Evolutionary conservation across 2,113 vertebrate species (phyloP), one percentile per base, ranked within the genome.

Genomic region (Silurus meridionalis): DNA sequence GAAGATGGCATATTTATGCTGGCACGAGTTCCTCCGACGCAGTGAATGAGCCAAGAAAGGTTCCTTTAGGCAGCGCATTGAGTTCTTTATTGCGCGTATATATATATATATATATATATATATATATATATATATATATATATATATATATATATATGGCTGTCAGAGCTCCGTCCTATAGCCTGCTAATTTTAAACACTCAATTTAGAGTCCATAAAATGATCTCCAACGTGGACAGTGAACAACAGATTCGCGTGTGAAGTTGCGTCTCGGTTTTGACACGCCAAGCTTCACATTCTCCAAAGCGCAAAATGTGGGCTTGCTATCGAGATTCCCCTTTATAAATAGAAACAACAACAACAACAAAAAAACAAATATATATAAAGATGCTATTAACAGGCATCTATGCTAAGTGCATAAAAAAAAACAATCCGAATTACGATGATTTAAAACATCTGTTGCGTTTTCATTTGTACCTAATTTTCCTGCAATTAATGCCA

Each of bases 381-480:
- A 37, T 37, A 74, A 82, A 78, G 21, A 63, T 75, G 55, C 52
- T 88, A 80, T 83, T 85, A 79, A 82, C 66, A 19, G 9, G 66
- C 69, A 82, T 23, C n/a, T 66, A 55, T 17, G 6, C 25, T 53
- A 90, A 84, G 67, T 15, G 66, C 74, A 55, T 37, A 2, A 37
- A 37, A 37, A 77, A 69, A 63, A 83, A 63, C 75, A 28, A 64
- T n/a, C 55, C 58, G 37, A 90, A 89, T 87, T 71, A 86, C 63
- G 63, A 61, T 82, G 53, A 90, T 90, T 88, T 86, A 11, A 71
- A 88, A 90, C 88, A 91, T 91, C 90, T 91, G 90, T 86, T 89
- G 86, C 86, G 71, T 19, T 86, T 87, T 85, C 82, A 88, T 90
- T 90, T 88, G 86, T 66, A 48, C 83, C 72, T 90, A 81, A 87